Evolutionary conservation across 2,888 invertebrate genomes (phyloP).

Genomic region (Patella pellucida): DNA sequence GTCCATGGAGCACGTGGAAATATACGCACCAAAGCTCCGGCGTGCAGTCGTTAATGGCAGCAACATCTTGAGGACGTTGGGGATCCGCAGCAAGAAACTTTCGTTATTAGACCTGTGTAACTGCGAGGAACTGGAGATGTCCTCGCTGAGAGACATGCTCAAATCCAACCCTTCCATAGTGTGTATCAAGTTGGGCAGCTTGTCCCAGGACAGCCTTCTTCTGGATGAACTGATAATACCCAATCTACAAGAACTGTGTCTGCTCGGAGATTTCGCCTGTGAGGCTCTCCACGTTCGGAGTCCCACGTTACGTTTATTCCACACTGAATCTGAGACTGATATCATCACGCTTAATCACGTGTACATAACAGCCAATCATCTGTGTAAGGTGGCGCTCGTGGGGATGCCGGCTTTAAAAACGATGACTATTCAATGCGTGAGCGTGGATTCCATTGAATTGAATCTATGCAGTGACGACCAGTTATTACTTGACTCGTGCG

Average conservation of each 20-base stretch:
- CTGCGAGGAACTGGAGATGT: constrained; percentile 56
- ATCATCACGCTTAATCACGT: constrained; percentile 55
- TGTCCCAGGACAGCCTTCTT: constrained; percentile 51
- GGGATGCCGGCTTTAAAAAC: constrained; percentile 55
- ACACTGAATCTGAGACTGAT: constrained; percentile 56
- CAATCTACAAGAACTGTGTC: constrained; percentile 51
- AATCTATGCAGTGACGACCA: constrained; percentile 60
- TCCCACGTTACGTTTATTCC: constrained; percentile 51
- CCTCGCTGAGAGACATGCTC: constrained; percentile 43
- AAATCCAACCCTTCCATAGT: constrained; percentile 41
- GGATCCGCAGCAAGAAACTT: constrained; percentile 48
- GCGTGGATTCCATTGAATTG: constrained; percentile 56
- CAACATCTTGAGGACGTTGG: constrained; percentile 47
- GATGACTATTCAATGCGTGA: constrained; percentile 57
- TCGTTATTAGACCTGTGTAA: constrained; percentile 47
- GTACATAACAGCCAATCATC: constrained; percentile 58
- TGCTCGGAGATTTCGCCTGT: constrained; percentile 55
- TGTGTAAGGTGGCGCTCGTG: constrained; percentile 54
- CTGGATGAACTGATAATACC: constrained; percentile 51
- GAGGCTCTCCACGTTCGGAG: constrained; percentile 54
- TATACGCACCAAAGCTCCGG: constrained; percentile 44
- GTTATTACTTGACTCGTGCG: constrained; percentile 52
- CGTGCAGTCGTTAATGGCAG: constrained; percentile 49
- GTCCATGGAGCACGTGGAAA: constrained; percentile 52
- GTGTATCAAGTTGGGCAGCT: constrained; percentile 49